phyloP scores from a whole-genome alignment of 2,797 vertebrate genomes.

The Melanotaenia trifasciata region DNA sequence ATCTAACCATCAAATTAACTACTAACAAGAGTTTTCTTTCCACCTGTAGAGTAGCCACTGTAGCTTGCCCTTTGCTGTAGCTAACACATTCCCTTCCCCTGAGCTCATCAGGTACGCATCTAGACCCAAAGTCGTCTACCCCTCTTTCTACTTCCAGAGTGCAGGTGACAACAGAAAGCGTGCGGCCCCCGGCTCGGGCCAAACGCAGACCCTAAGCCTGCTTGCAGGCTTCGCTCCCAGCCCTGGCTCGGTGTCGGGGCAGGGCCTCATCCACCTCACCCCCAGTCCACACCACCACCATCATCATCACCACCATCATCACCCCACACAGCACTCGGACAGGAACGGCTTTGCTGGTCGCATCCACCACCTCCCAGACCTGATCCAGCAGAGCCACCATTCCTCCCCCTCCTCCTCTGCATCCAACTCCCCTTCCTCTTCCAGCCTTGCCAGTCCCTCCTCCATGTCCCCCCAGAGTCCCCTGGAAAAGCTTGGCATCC shows the following conservation, averaged over 20 bases:
- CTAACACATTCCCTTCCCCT: conserved; percentile 67
- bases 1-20: neutral
- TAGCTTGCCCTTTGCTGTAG: conserved; percentile 69
- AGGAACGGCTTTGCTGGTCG: conserved; percentile 96
- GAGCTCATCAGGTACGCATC: conserved; percentile 58
- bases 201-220: conserved; percentile 45
- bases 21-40: conserved; percentile 55
- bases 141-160: conserved; percentile 99
- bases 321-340: conserved; percentile 87
- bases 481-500: conserved; percentile 77
- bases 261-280: conserved; percentile 61
- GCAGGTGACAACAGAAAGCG: conserved; percentile 94
- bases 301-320: conserved; percentile 76
- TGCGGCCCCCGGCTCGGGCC: conserved; percentile 51
- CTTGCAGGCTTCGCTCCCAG: conserved; percentile 64
- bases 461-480: conserved; percentile 92
- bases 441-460: conserved; percentile 86
- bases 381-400: conserved; percentile 99
- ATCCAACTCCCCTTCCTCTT: conserved; percentile 90
- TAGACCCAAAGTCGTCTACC: conserved; percentile 93
- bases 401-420: conserved; percentile 94
- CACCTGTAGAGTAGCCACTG: conserved; percentile 64
- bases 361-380: conserved; percentile 98
- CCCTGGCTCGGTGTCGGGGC: conserved; percentile 52
- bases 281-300: conserved; percentile 72